A percentile compares a stretch with the other conserved stretches of the same genome.
These are phyloP conservation scores for Drosophila paranaensis DNA, from an alignment of 2,888 invertebrate species.

Conservation along the genomic window DNA sequence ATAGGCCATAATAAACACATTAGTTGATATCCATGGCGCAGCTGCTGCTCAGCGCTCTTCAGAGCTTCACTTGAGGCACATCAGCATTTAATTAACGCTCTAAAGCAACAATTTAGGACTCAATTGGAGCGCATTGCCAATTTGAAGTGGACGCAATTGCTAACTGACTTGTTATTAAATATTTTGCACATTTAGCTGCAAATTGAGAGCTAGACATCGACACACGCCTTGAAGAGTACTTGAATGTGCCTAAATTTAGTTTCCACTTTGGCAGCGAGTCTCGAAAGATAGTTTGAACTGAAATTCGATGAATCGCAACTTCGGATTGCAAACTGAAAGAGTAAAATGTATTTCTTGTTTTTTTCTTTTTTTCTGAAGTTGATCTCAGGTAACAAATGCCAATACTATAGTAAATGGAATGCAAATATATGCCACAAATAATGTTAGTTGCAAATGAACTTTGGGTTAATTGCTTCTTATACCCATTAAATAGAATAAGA, in stretches of 20 bases:
- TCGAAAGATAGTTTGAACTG: background rate
- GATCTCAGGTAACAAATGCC: background rate
- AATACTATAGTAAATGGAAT: background rate
- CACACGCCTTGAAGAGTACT: background rate
- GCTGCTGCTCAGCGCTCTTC: background rate
- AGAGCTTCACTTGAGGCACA: slow-evolving; percentile 1
- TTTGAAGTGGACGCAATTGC: slow-evolving; percentile 24
- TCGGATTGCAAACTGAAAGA: background rate
- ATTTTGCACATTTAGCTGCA: slow-evolving; percentile 19
- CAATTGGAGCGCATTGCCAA: slow-evolving; percentile 14
- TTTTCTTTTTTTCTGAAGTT: background rate
- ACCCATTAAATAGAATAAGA: background rate
- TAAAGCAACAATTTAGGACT: slow-evolving; percentile 26
- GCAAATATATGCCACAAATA: slow-evolving; percentile 13
- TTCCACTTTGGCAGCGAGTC: background rate
- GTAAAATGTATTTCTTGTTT: no score
- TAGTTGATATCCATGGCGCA: slow-evolving; percentile 9
- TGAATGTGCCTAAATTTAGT: background rate
- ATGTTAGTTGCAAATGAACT: slow-evolving; percentile 10
- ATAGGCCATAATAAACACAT: slow-evolving; percentile 28
- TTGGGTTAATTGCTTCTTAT: slow-evolving; percentile 16
- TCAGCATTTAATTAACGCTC: slow-evolving; percentile 30
- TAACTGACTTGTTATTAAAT: slow-evolving; percentile 23
- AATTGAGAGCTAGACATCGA: slow-evolving; percentile 22
- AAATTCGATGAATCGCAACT: background rate